Evolutionary conservation across 2,797 vertebrate genomes (phyloP).

Genomic region (Dromococcyx pavoninus): DNA sequence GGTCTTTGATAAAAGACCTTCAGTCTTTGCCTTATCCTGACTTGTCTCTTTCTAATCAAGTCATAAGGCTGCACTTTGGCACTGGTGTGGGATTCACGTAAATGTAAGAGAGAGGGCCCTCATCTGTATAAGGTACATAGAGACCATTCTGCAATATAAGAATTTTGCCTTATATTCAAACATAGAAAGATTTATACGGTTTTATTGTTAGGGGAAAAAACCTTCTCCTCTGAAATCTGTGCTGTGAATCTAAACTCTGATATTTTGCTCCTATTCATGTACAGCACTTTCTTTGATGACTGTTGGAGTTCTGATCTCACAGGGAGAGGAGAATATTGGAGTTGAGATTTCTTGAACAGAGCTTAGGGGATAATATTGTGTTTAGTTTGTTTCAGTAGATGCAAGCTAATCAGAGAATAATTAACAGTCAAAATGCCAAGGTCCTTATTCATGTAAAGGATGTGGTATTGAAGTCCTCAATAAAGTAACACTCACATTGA

Average conservation of each 20-base stretch:
- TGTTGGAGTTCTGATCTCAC: conserved; percentile 58
- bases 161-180: neutral
- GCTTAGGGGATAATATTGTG: conserved; percentile 36
- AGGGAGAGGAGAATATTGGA: conserved; percentile 57
- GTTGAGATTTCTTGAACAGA: conserved; percentile 34
- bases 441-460: conserved; percentile 37
- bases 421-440: conserved; percentile 59
- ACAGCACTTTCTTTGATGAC: conserved; percentile 60
- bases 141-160: neutral
- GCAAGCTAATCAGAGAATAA: conserved; percentile 57
- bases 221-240: neutral
- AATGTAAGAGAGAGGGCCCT: neutral
- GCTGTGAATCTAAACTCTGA: conserved; percentile 39
- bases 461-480: conserved; percentile 44
- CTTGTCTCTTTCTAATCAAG: neutral
- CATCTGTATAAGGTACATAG: neutral
- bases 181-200: neutral
- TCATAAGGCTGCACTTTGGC: neutral
- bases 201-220: conserved; percentile 10
- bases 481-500: conserved; percentile 21
- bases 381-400: conserved; percentile 46
- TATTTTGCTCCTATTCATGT: conserved; percentile 41
- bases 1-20: neutral
- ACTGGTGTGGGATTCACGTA: neutral
- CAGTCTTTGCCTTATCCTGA: neutral